Evolutionary conservation across 1,140 invertebrate species (phyloP), one percentile per base, ranked within the genome.

Genomic region (Chlorops oryzae): DNA sequence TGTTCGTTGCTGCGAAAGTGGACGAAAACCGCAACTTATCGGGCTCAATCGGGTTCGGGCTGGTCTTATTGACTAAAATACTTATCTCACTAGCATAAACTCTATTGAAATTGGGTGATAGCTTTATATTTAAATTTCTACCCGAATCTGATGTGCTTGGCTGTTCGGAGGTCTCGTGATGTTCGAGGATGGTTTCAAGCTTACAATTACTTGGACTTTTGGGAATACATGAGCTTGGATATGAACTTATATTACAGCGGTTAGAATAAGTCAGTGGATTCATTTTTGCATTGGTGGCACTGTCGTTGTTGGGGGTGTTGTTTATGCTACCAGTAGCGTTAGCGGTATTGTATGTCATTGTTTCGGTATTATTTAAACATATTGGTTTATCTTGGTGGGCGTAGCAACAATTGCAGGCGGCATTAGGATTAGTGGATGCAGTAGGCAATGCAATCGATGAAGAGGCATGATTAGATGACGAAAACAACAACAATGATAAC

Each of bases 91-190:
- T 68, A 27, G 65, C 63, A 56, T 68, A 68, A 32, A 68, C 65
- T 17, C 59, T 52, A 58, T 68, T 68, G 17, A 68, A 68, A 44
- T 68, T 68, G 18, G 65, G 58, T n/a, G 65, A 68, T 7, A 68
- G 28, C 51, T 65, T 68, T 0, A 25, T 32, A 9, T 15, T 7
- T 9, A 27, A 17, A n/a, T 23, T 35, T 40, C 20, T 20, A 39
- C 17, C 7, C 18, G 12, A n/a, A 18, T 38, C 3, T 28, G 6
- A 5, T 57, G 51, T 7, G 45, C 38, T 7, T 53, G 51, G 9
- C 18, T 43, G 22, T n/a, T n/a, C n/a, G n/a, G n/a, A n/a, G n/a
- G n/a, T 27, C 17, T 28, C 43, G 7, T 45, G 43, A 7, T 21
- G 15, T 38, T 69, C 65, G n/a, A 55, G 63, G 47, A 70, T 70